phyloP scores from a whole-genome alignment of 2,888 invertebrate species.

The Dolichomitus sp. region DNA sequence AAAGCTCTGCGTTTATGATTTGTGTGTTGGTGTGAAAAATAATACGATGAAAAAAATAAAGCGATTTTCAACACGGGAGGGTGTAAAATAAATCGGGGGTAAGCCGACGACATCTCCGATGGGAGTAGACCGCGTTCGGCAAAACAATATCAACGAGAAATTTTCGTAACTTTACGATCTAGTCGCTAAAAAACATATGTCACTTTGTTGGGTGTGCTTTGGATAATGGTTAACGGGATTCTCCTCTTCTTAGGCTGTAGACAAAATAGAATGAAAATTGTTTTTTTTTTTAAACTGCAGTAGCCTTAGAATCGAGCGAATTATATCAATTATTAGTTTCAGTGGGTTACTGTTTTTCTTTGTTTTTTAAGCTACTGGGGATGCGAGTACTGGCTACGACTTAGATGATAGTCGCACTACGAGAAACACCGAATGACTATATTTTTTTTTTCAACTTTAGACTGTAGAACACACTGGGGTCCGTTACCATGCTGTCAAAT shows the following conservation, averaged over 20 bases:
- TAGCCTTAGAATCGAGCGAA: conserved; percentile 17
- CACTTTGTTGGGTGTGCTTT: conserved; percentile 81
- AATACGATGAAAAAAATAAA: not conserved
- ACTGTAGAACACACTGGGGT: conserved; percentile 53
- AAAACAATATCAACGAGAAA: conserved; percentile 70
- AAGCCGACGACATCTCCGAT: conserved; percentile 29
- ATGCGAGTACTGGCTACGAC: conserved; percentile 53
- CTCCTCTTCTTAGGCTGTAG: conserved; percentile 89
- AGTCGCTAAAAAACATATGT: conserved; percentile 78
- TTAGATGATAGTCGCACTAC: conserved; percentile 64
- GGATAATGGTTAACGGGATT: conserved; percentile 84
- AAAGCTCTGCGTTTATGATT: conserved; percentile 33
- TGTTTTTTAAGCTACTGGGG: conserved; percentile 35
- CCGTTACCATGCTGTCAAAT: conserved; percentile 62
- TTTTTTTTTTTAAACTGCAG: conserved; percentile 61
- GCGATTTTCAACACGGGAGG: conserved; percentile 42
- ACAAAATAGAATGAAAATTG: conserved; percentile 86
- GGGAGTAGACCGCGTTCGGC: conserved; percentile 21
- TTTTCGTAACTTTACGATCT: conserved; percentile 56
- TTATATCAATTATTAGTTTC: conserved; percentile 23
- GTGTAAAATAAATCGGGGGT: conserved; percentile 13
- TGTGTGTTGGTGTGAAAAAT: conserved; percentile 9
- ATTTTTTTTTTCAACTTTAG: conserved; percentile 42
- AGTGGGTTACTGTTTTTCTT: not conserved
- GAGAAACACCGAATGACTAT: conserved; percentile 61